Evolutionary conservation across 37 sponge, comb jelly and placozoan species (phyloP), one percentile per base, ranked within the genome.

Genomic region (Chondrilla cf. caribensis): DNA sequence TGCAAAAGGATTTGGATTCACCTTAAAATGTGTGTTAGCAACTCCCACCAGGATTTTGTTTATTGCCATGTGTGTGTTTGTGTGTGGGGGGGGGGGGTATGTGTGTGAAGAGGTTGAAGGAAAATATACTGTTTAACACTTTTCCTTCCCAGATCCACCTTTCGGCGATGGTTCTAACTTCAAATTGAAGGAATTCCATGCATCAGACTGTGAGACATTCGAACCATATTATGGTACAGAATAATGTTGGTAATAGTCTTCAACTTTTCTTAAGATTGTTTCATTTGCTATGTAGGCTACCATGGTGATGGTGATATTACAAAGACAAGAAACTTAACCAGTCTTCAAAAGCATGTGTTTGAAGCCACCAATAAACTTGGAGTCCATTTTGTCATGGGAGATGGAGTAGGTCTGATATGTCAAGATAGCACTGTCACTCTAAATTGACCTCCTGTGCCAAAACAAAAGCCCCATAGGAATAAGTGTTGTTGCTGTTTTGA

Each of bases 1-100:
- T 77, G 99, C 99, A 31, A 98, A 98, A 41, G 99, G 99, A 32
- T 98, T 95, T 91, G 99, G 99, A 1, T 81, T 98, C 65, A 98
- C 99, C 14, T 79, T 98, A 59, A 95, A 87, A 87, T 85, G 93
- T 89, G 51, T 47, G 51, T 47, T 6, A 14, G 51, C n/a, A n/a
- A n/a, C n/a, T n/a, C n/a, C n/a, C n/a, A n/a, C n/a, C n/a, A n/a
- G n/a, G n/a, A n/a, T n/a, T n/a, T n/a, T n/a, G n/a, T n/a, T n/a
- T n/a, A n/a, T n/a, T n/a, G n/a, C n/a, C n/a, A n/a, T n/a, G n/a
- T n/a, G n/a, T n/a, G n/a, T n/a, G n/a, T n/a, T n/a, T n/a, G n/a
- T n/a, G n/a, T n/a, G n/a, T n/a, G n/a, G n/a, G n/a, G 51, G 6
- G 51, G 6, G 51, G 6, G 51, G 9, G 51, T 47, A 11, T 47